A percentile compares a stretch with the other conserved stretches of the same genome.
These are phyloP conservation scores for Protomyctophum bolini DNA, from an alignment of 2,113 vertebrate genomes.

Conservation along the genomic window DNA sequence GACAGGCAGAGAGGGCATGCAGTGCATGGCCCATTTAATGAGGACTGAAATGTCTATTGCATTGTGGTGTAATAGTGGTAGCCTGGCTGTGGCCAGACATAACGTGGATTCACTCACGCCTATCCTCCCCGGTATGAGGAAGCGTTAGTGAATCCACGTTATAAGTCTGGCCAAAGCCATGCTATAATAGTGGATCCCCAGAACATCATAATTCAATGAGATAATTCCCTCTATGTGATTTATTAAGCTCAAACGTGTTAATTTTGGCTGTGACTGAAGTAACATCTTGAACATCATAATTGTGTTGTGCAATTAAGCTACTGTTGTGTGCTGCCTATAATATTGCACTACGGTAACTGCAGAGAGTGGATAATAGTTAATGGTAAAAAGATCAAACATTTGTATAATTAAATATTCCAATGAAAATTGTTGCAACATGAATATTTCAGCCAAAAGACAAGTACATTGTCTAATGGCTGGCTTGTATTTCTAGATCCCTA, in stretches of 20 bases:
- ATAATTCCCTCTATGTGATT: slow-evolving; percentile 61
- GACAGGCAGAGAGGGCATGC: no score
- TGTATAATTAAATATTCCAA: slow-evolving; percentile 22
- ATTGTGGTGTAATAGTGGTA: no score
- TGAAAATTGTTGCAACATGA: background rate
- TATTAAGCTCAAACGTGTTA: slow-evolving; percentile 71
- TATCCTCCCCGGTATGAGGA: no score
- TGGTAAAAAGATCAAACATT: slow-evolving; percentile 1
- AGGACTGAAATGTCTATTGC: no score
- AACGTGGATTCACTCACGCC: no score
- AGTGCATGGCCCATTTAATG: no score
- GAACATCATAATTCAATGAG: slow-evolving; percentile 39
- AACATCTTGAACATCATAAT: slow-evolving; percentile 19
- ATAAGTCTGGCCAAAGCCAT: no score
- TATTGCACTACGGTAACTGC: slow-evolving; percentile 1
- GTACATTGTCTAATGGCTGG: background rate
- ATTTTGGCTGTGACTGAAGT: slow-evolving; percentile 70
- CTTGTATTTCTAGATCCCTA: background rate
- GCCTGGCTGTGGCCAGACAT: no score
- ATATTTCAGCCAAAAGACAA: slow-evolving; percentile 23
- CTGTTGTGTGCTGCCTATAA: slow-evolving; percentile 38
- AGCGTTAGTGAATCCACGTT: no score
- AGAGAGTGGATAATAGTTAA: slow-evolving; percentile 17
- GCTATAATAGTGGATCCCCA: no score
- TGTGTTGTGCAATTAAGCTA: slow-evolving; percentile 29